Evolutionary conservation across 2,797 vertebrate genomes (phyloP).

Genomic region (Urophycis tenuis): DNA sequence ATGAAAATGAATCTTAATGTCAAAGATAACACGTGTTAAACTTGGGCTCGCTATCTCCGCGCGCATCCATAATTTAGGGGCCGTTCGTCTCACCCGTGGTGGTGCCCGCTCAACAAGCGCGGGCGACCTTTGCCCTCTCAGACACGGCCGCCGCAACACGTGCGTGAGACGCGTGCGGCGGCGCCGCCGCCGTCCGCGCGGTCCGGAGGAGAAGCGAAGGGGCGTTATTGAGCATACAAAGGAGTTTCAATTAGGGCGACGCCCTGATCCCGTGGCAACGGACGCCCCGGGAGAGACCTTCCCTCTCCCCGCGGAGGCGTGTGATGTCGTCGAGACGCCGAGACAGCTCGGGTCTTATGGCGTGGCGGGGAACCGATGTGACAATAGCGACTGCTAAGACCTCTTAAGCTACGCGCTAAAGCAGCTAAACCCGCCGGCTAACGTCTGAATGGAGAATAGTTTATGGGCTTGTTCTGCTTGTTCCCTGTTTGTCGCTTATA

Average conservation of each 20-base stretch:
- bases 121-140: not conserved
- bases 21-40: not conserved
- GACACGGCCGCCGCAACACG: not conserved
- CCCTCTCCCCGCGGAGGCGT: not conserved
- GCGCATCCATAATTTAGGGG: not conserved
- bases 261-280: not conserved
- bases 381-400: not conserved
- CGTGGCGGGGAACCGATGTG: not conserved
- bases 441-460: not conserved
- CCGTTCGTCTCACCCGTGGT: not conserved
- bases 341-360: not conserved
- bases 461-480: not conserved
- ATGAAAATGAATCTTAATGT: not conserved
- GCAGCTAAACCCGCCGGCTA: not conserved
- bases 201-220: not conserved
- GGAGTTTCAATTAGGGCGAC: not conserved
- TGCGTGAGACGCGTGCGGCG: too few relatives aligned
- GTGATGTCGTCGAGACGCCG: not conserved
- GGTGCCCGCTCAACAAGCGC: not conserved
- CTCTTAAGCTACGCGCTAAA: conserved; percentile 1
- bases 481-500: not conserved
- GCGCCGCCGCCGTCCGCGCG: not conserved
- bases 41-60: not conserved
- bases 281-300: not conserved
- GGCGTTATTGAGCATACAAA: not conserved